These are phyloP conservation scores for Tetramorium bicarinatum DNA, from an alignment of 2,888 invertebrate species.

Conservation along the genomic window DNA sequence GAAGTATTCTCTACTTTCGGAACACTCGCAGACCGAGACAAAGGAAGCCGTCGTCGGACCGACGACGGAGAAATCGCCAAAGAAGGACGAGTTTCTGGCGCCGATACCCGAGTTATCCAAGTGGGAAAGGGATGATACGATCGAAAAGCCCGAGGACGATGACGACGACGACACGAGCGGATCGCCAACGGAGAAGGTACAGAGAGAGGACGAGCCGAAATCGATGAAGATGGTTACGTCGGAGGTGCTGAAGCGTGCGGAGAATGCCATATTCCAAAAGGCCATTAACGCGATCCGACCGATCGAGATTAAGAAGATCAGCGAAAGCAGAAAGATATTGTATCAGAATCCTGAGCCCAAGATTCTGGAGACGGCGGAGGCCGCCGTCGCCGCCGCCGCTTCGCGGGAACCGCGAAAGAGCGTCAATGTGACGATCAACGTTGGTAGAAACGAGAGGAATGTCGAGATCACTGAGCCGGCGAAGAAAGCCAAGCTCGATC, in stretches of 20 bases:
- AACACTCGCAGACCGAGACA: constrained; percentile 69
- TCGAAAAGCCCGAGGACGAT: constrained; percentile 84
- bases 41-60: constrained; percentile 64
- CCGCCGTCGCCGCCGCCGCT: constrained; percentile 53
- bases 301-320: constrained; percentile 92
- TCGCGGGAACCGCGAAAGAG: constrained; percentile 79
- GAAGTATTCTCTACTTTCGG: constrained; percentile 79
- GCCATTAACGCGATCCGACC: constrained; percentile 93
- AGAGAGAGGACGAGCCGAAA: constrained; percentile 79
- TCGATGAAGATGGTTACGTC: constrained; percentile 91
- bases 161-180: constrained; percentile 87
- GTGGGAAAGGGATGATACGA: constrained; percentile 92
- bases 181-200: constrained; percentile 84
- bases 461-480: constrained; percentile 83
- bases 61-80: constrained; percentile 78
- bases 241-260: constrained; percentile 95
- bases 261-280: constrained; percentile 96
- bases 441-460: constrained; percentile 84
- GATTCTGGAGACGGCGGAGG: constrained; percentile 73
- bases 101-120: constrained; percentile 94
- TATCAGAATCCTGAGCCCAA: constrained; percentile 87
- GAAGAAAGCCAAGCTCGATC: constrained; percentile 82
- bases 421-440: constrained; percentile 84
- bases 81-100: constrained; percentile 89
- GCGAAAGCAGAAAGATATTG: constrained; percentile 90